Percentiles rank a stretch among this genome's conserved stretches.
These are phyloP conservation scores for Phortica variegata DNA, from an alignment of 1,140 invertebrate species.

Conservation along the genomic window DNA sequence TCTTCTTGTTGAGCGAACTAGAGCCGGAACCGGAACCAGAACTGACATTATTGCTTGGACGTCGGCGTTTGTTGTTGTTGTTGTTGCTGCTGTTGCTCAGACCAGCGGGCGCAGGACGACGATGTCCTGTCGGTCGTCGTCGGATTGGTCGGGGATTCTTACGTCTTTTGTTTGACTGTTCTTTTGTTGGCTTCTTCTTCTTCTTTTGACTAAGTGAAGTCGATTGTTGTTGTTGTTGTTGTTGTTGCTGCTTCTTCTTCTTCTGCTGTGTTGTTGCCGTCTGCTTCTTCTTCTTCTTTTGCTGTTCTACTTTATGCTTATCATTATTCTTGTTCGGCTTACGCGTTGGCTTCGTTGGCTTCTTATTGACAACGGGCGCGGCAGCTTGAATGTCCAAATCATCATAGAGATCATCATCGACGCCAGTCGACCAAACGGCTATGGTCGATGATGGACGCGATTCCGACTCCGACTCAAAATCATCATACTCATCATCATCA, in stretches of 20 bases:
- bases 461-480: conserved; percentile 14
- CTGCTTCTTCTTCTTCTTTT: conserved; percentile 11
- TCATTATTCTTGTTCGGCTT: conserved; percentile 16
- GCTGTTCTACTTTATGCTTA: conserved; percentile 8
- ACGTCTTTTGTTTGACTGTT: conserved; percentile 15
- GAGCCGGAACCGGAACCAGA: too few relatives aligned
- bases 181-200: conserved; percentile 17
- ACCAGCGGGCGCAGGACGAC: too few relatives aligned
- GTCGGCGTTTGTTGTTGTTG: conserved; percentile 21
- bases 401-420: conserved; percentile 12
- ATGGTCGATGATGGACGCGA: conserved; percentile 21
- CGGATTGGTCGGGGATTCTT: not conserved
- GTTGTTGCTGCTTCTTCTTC: conserved; percentile 14
- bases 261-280: not conserved
- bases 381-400: conserved; percentile 11
- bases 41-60: conserved; percentile 23
- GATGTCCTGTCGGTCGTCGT: conserved; percentile 16
- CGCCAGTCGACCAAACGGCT: conserved; percentile 37
- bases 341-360: conserved; percentile 13
- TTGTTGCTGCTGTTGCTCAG: conserved; percentile 11
- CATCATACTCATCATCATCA: conserved; percentile 7
- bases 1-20: conserved; percentile 8
- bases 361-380: conserved; percentile 22
- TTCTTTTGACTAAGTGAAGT: conserved; percentile 13
- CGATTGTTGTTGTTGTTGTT: conserved; percentile 12